Base-by-base conservation (phyloP, 2,113 vertebrate species). In the Brachyhypopomus occidentalis region DNA sequence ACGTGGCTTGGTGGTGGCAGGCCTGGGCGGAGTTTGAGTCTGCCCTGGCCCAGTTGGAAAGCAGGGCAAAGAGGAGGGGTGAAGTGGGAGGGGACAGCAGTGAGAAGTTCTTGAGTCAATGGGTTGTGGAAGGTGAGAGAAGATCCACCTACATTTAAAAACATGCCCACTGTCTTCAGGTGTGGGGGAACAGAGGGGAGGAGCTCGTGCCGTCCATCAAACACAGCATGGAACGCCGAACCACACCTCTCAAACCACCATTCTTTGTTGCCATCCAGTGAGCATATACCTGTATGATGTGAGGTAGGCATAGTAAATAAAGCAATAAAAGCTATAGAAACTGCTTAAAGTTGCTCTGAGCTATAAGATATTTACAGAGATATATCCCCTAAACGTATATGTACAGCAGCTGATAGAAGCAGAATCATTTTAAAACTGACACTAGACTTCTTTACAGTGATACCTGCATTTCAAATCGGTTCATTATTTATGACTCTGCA, bases 81-180 rank as follows among this genome's bases (percentile, higher is more conserved):
- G 30, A 94, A 93, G 73, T 56, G 59, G 0, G 92, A 90, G 0
- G 93, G 91, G 27, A 93, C 79, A 0, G 90, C 90, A 41, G 83
- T 83, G 0, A 92, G 84, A 72, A 92, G 91, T 83, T 94, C 93
- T 60, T 89, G 90, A 67, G 91, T 91, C 76, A 93, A 56, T 12
- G 89, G 48, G 81, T 93, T 93, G 87, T 92, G 85, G 86, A 93
- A 93, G 67, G 90, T 92, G 52, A 93, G 77, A 0, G 66, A 76
- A 0, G 89, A 88, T 0, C 91, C 92, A 7, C 88, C 91, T 3
- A 91, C 64, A 85, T 92, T 93, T 34, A 93, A 84, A 85, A 92
- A 92, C 20, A 93, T 84, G 4, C 90, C 91, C 0, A 93, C 52
- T 63, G 87, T 91, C 87, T 92, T 91, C 63, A 91, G 74, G 55